Evolutionary conservation across 2,113 vertebrate species (phyloP), one percentile per base, ranked within the genome.

Genomic region (Chascanopsetta lugubris): DNA sequence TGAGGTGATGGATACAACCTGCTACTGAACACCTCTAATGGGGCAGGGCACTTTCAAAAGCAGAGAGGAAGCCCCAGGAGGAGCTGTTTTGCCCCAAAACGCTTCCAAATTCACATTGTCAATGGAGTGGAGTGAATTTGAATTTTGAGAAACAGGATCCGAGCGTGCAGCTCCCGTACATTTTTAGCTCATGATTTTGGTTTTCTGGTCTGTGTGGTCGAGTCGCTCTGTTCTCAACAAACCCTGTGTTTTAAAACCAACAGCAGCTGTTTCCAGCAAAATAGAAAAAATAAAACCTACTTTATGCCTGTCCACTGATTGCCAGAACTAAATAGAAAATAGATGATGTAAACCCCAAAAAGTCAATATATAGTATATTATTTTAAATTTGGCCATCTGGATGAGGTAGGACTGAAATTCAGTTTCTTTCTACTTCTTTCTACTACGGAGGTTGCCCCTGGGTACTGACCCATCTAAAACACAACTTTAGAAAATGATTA

Each of bases 41-140:
- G n/a, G 60, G 63, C 56, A 66, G 61, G 68, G 57, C 55, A 64
- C 65, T 75, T 65, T 42, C 26, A 45, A 66, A 66, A 56, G 40
- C 55, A 13, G 42, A 51, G 27, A 43, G 43, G 29, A 64, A 57
- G 27, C 18, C 30, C 15, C n/a, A 24, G 3, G 18, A 36, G 26
- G 26, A 25, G 11, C 46, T 11, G 6, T 36, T 24, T 13, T 10
- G 29, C 34, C 25, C 12, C 29, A 49, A 1, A 0, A 24, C 24
- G 27, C 10, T 12, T 13, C 38, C n/a, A 46, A 46, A 50, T 46
- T 69, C 20, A 40, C 7, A 45, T 45, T 46, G 59, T 48, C 12
- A 56, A 15, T 50, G 2, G 17, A 49, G 30, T 8, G 50, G 46
- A 43, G 22, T 21, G 15, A 47, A 61, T 30, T 25, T 3, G 45